Evolutionary conservation across 1,140 invertebrate species (phyloP).

Genomic region (Holotrichia oblita): DNA sequence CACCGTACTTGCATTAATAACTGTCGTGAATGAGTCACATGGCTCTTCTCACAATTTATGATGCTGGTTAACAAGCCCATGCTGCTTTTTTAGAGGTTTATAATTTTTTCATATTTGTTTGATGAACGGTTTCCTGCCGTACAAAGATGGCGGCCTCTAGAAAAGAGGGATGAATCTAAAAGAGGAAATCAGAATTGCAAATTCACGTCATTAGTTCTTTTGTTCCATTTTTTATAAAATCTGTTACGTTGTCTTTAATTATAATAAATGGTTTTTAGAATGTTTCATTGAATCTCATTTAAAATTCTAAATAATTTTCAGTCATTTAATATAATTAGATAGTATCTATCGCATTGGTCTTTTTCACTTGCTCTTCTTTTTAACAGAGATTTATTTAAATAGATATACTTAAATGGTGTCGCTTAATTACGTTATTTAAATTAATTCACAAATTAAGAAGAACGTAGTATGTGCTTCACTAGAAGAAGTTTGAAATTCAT

Average conservation of each 20-base stretch:
- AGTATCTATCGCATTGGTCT: not conserved
- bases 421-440: conserved; percentile 3
- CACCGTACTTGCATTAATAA: conserved; percentile 44
- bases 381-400: no score
- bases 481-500: not conserved
- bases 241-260: conserved; percentile 9
- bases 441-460: not conserved
- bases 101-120: conserved; percentile 44
- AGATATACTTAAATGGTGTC: no score
- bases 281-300: not conserved
- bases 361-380: no score
- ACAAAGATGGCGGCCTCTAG: not conserved
- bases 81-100: conserved; percentile 40
- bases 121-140: conserved; percentile 42
- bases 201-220: conserved; percentile 31
- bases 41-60: conserved; percentile 46
- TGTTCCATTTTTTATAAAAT: conserved; percentile 14
- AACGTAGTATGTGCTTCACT: not conserved
- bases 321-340: conserved; percentile 17
- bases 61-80: conserved; percentile 44
- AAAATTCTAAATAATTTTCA: no score
- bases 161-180: conserved; percentile 10
- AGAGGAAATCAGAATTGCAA: conserved; percentile 36
- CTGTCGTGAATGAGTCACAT: conserved; percentile 42
- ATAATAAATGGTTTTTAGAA: not conserved